phyloP scores from a whole-genome alignment of 2,797 vertebrate genomes.

The Hypotaenidia okinawae region DNA sequence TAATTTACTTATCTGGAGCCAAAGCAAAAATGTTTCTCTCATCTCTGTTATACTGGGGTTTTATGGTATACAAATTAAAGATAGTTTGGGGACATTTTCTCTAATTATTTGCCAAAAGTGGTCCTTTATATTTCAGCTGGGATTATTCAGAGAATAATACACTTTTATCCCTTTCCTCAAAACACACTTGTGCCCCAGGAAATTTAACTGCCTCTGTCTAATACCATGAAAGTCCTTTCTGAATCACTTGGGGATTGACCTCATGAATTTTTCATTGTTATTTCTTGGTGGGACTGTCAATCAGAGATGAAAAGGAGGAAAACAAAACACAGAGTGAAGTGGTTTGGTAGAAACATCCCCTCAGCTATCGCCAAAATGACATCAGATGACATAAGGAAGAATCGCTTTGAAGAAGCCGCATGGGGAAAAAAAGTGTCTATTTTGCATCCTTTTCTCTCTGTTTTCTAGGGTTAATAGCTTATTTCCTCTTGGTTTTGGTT shows the following conservation, averaged over 20 bases:
- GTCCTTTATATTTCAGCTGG: constrained; percentile 3
- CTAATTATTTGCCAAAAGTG: constrained; percentile 6
- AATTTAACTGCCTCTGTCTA: constrained; percentile 49
- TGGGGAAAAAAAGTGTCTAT: not conserved
- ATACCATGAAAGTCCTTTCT: constrained; percentile 54
- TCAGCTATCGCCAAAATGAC: not conserved
- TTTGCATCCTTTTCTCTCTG: not conserved
- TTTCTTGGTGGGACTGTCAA: constrained; percentile 61
- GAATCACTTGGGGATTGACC: constrained; percentile 38
- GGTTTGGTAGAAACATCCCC: constrained; percentile 11
- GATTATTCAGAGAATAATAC: constrained; percentile 49
- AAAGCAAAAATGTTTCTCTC: not conserved
- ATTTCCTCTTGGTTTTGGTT: not conserved
- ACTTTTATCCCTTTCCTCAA: constrained; percentile 39
- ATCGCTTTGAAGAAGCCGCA: not conserved
- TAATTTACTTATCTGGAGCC: not conserved
- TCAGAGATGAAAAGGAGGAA: constrained; percentile 49
- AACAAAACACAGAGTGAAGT: constrained; percentile 30
- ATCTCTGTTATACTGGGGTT: not conserved
- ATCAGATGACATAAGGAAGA: constrained; percentile 1
- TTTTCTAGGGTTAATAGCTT: constrained; percentile 1
- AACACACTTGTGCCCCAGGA: constrained; percentile 48
- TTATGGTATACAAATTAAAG: not conserved
- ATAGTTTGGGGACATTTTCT: not conserved
- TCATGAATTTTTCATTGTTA: constrained; percentile 60